These are phyloP conservation scores for Plotosus lineatus DNA, from an alignment of 2,113 vertebrate species.

Conservation along the genomic window DNA sequence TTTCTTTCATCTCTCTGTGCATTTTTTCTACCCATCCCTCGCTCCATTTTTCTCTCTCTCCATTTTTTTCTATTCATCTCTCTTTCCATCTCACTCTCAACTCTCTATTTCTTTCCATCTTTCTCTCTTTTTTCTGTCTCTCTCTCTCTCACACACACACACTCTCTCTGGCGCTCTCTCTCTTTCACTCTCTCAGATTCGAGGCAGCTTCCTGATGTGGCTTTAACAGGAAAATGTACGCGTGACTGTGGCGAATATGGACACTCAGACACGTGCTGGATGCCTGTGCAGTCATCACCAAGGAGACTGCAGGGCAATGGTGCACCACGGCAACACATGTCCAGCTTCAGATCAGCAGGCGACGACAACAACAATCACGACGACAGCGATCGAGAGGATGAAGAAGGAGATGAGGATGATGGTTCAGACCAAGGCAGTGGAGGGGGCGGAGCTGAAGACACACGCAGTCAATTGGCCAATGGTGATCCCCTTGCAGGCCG, in stretches of 20 bases:
- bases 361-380: slow-evolving; percentile 74
- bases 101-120: neutral
- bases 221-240: slow-evolving; percentile 75
- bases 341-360: slow-evolving; percentile 71
- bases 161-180: neutral
- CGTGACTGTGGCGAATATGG: slow-evolving; percentile 73
- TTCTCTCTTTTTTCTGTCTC: neutral
- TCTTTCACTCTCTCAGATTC: slow-evolving; percentile 62
- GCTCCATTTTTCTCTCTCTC: neutral
- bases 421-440: slow-evolving; percentile 60
- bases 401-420: slow-evolving; percentile 61
- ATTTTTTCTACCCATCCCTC: neutral
- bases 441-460: slow-evolving; percentile 61
- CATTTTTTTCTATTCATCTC: neutral
- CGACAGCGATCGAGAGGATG: slow-evolving; percentile 72
- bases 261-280: slow-evolving; percentile 79
- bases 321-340: slow-evolving; percentile 64
- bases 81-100: neutral
- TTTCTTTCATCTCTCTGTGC: neutral
- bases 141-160: neutral
- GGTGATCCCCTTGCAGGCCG: slow-evolving; percentile 71
- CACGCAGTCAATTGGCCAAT: slow-evolving; percentile 61
- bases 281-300: slow-evolving; percentile 70
- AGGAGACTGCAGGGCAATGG: slow-evolving; percentile 70
- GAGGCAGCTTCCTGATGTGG: slow-evolving; percentile 74